Evolutionary conservation across 2,888 invertebrate genomes (phyloP).

Genomic region (Portevinia maculata): DNA sequence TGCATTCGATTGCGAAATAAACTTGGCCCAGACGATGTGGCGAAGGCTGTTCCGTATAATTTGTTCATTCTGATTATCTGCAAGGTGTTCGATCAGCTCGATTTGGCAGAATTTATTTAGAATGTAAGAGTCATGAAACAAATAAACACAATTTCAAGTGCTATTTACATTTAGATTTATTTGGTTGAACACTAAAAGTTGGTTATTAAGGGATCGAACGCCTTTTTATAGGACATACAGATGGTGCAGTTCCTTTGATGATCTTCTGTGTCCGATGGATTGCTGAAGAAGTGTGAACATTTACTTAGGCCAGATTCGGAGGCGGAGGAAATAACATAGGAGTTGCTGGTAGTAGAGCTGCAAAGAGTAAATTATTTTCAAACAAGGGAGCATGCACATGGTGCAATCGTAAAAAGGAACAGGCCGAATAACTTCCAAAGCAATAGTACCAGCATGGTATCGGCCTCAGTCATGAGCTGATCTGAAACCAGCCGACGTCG

Average conservation of each 20-base stretch:
- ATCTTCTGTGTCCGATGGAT: constrained; percentile 67
- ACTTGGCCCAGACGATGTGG: constrained; percentile 76
- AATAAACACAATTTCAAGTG: constrained; percentile 28
- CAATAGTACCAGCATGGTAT: no score
- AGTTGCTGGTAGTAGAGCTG: constrained; percentile 76
- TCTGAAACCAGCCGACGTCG: no score
- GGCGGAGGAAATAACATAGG: constrained; percentile 55
- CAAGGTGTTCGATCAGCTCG: constrained; percentile 80
- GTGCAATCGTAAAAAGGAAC: no score
- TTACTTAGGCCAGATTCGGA: constrained; percentile 30
- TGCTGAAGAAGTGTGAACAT: constrained; percentile 55
- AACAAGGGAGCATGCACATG: no score
- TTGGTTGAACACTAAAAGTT: constrained; percentile 21
- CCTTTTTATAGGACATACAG: constrained; percentile 77
- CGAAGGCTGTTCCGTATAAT: constrained; percentile 80
- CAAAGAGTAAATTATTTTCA: no score
- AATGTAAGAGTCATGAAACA: constrained; percentile 12
- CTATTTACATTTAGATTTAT: constrained; percentile 44
- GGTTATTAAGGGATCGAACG: constrained; percentile 71
- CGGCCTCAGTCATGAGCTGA: no score
- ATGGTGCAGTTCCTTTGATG: constrained; percentile 78
- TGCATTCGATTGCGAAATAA: constrained; percentile 79
- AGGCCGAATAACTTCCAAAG: no score
- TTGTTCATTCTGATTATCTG: constrained; percentile 81
- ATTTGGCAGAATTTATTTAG: constrained; percentile 80